phyloP scores from a whole-genome alignment of 2,113 vertebrate genomes.

The Mus musculus region GRCm39 chrY:2229501-2230000 shows the following conservation, averaged over 20 bases:
- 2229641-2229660: background rate
- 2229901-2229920: background rate
- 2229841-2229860: background rate
- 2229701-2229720: accelerated
- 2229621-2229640: background rate
- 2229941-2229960: background rate
- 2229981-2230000: background rate
- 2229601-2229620: background rate
- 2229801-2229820: background rate
- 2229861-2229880: background rate
- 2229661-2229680: background rate
- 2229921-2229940: background rate
- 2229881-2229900: background rate
- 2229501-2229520: background rate
- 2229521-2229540: background rate
- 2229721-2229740: background rate
- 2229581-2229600: background rate
- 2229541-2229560: background rate
- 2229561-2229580: accelerated
- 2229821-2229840: background rate
- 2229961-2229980: background rate
- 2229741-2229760: background rate
- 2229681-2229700: background rate
- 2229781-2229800: background rate
- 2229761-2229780: background rate